Evolutionary conservation across 1,140 invertebrate genomes (phyloP).

Genomic region (Drosophila sp.): DNA sequence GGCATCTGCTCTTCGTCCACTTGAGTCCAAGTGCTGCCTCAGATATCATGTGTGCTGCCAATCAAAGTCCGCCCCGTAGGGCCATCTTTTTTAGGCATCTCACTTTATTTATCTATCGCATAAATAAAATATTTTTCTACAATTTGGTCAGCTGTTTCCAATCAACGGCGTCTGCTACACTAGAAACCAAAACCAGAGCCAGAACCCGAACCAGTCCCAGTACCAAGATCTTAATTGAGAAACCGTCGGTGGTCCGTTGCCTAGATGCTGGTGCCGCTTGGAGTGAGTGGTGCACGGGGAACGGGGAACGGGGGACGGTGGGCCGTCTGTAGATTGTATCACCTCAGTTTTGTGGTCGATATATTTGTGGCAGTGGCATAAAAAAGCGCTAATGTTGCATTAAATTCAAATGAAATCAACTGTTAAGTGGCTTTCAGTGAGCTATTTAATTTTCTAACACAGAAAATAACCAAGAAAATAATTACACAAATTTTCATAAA

Average conservation of each 20-base stretch:
- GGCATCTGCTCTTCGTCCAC: slow-evolving; percentile 44
- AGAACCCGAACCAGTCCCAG: no score
- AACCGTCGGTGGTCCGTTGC: slow-evolving; percentile 62
- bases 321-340: slow-evolving; percentile 59
- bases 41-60: slow-evolving; percentile 44
- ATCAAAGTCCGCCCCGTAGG: slow-evolving; percentile 29
- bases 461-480: slow-evolving; percentile 45
- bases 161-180: slow-evolving; percentile 76
- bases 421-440: slow-evolving; percentile 81
- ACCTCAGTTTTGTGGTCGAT: slow-evolving; percentile 37
- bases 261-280: no score
- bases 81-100: slow-evolving; percentile 27
- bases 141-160: slow-evolving; percentile 76
- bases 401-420: slow-evolving; percentile 83
- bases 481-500: slow-evolving; percentile 72
- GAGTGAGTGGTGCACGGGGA: not conserved
- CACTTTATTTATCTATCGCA: slow-evolving; percentile 72
- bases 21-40: slow-evolving; percentile 9
- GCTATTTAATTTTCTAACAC: slow-evolving; percentile 75
- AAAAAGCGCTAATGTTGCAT: slow-evolving; percentile 81
- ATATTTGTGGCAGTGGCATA: slow-evolving; percentile 54
- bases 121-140: slow-evolving; percentile 81
- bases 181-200: slow-evolving; percentile 37
- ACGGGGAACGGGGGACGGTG: not conserved
- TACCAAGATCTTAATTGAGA: slow-evolving; percentile 14